These are phyloP conservation scores for Phaedon cochleariae DNA, from an alignment of 2,888 invertebrate genomes.

Conservation along the genomic window DNA sequence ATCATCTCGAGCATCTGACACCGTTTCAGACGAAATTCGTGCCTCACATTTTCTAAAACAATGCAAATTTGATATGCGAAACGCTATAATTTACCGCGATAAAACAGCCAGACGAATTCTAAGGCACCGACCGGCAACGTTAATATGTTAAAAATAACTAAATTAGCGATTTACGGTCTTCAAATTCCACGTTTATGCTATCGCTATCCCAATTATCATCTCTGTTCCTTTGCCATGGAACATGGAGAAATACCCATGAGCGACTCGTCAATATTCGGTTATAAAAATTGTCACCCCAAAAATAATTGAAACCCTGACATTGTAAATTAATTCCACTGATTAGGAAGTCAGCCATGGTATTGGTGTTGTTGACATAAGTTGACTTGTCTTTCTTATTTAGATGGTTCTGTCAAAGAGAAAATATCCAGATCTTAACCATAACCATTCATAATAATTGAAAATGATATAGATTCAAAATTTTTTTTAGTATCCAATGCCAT, in stretches of 20 bases:
- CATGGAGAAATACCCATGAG: neutral
- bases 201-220: neutral
- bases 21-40: neutral
- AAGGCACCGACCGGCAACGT: neutral
- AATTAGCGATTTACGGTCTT: neutral
- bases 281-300: too few relatives aligned
- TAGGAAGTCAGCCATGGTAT: too few relatives aligned
- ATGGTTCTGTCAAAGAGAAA: too few relatives aligned
- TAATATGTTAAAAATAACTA: neutral
- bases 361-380: too few relatives aligned
- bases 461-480: too few relatives aligned
- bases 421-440: too few relatives aligned
- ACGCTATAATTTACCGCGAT: neutral
- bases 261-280: neutral
- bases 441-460: too few relatives aligned
- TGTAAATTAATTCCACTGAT: too few relatives aligned
- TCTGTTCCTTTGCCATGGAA: neutral
- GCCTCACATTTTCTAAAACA: neutral
- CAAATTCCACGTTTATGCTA: neutral
- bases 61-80: neutral
- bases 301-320: too few relatives aligned
- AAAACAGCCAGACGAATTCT: neutral
- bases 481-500: conserved; percentile 49
- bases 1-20: too few relatives aligned
- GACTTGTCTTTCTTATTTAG: too few relatives aligned